These are phyloP conservation scores for Struthidea cinerea DNA, from an alignment of 2,113 vertebrate genomes.

Conservation along the genomic window DNA sequence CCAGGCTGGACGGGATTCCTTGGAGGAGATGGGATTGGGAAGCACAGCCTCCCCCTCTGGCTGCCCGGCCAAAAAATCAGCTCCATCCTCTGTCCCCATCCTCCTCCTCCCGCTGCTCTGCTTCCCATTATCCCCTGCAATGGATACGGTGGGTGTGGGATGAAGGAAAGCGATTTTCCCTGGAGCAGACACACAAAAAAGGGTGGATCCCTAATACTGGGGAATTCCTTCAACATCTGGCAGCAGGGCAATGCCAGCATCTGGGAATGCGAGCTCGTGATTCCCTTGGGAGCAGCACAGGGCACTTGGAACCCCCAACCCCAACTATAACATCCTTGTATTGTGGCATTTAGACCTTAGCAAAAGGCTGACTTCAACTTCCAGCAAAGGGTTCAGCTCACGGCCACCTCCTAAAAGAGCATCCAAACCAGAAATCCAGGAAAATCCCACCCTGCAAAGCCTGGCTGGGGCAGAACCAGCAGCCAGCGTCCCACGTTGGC, in stretches of 20 bases:
- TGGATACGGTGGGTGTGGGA: background rate
- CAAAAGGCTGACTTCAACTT: background rate
- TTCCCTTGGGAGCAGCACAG: background rate
- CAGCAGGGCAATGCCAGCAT: background rate
- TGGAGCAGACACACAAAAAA: too few species aligned
- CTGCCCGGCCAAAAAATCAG: background rate
- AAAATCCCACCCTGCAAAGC: background rate
- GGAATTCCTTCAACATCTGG: background rate
- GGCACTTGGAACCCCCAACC: background rate
- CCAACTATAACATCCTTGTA: background rate
- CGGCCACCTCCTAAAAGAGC: background rate
- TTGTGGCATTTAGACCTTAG: background rate
- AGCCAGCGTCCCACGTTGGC: background rate
- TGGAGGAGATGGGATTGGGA: background rate
- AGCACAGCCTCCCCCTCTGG: background rate
- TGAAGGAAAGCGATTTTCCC: background rate
- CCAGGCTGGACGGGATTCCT: background rate
- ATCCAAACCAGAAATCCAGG: background rate
- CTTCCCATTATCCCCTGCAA: background rate
- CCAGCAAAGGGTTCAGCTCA: background rate
- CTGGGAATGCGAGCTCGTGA: background rate
- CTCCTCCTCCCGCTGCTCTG: background rate
- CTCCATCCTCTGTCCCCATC: background rate
- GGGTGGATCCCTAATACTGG: accelerated
- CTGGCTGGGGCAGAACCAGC: background rate